Conservation (phyloP, 2,113 vertebrate genomes). For the Taurulus bubalis region DNA sequence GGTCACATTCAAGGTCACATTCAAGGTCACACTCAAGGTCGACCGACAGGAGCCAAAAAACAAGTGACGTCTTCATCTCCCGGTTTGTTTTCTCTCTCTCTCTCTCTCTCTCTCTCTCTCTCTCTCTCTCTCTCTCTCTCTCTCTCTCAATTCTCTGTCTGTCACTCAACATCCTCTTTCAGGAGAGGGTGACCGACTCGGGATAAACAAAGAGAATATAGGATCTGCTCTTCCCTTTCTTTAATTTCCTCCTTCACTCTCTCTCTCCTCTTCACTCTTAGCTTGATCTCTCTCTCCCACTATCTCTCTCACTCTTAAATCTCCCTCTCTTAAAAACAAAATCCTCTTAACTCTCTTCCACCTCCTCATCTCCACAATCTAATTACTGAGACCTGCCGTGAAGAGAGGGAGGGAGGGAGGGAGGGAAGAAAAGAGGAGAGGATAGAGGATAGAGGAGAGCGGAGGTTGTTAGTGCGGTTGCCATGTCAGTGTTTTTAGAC, state of each 20-base stretch:
- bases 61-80: slow-evolving; percentile 27
- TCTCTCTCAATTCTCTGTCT: slow-evolving; percentile 14
- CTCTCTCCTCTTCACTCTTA: not conserved
- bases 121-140: slow-evolving; percentile 9
- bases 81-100: slow-evolving; percentile 2
- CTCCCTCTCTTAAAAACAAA: slow-evolving; percentile 72
- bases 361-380: slow-evolving; percentile 75
- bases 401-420: slow-evolving; percentile 57
- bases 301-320: slow-evolving; percentile 62
- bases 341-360: slow-evolving; percentile 75
- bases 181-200: slow-evolving; percentile 28
- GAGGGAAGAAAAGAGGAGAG: slow-evolving; percentile 41
- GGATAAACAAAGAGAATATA: slow-evolving; percentile 63
- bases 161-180: slow-evolving; percentile 51
- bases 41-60: slow-evolving; percentile 21
- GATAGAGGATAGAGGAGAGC: slow-evolving; percentile 25
- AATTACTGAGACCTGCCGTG: slow-evolving; percentile 73
- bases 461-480: slow-evolving; percentile 37
- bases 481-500: not conserved
- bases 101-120: slow-evolving; percentile 47
- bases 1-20: slow-evolving; percentile 35
- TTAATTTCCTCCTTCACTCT: slow-evolving; percentile 47
- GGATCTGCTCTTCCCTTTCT: slow-evolving; percentile 43
- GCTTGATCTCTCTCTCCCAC: slow-evolving; percentile 45
- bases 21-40: slow-evolving; percentile 37